Percentiles rank a stretch among this genome's conserved stretches.
These are phyloP conservation scores for Agrochola lychnidis DNA, from an alignment of 2,888 invertebrate species.

Conservation along the genomic window DNA sequence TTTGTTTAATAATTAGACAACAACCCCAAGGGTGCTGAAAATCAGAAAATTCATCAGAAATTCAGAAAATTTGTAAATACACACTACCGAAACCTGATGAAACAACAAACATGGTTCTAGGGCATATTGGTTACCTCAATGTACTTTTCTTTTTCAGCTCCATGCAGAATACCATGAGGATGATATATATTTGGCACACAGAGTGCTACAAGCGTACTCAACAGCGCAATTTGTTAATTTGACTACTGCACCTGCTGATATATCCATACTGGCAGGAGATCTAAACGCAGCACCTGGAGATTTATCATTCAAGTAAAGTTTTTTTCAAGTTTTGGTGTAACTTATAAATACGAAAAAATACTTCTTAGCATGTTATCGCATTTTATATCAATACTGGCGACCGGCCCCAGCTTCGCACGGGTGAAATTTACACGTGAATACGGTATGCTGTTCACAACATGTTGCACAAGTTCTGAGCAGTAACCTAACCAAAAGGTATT, in stretches of 20 bases:
- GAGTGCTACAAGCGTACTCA: slow-evolving; percentile 98
- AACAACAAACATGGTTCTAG: not conserved
- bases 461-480: no score
- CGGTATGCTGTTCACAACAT: no score
- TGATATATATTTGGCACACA: slow-evolving; percentile 97
- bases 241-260: slow-evolving; percentile 94
- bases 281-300: slow-evolving; percentile 97
- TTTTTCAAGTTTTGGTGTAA: not conserved
- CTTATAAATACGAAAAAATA: not conserved
- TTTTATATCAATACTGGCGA: not conserved
- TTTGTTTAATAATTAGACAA: not conserved
- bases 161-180: slow-evolving; percentile 98
- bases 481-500: no score
- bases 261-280: slow-evolving; percentile 97
- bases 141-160: slow-evolving; percentile 90
- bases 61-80: not conserved
- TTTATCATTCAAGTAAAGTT: slow-evolving; percentile 89
- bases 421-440: no score
- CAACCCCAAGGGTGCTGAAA: not conserved
- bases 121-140: not conserved
- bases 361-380: not conserved
- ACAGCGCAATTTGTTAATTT: slow-evolving; percentile 98
- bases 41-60: not conserved
- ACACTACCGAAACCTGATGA: not conserved
- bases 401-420: no score